Base-by-base conservation (phyloP, 64 coral and sea anemone species). In the Pachyseris speciosa region DNA sequence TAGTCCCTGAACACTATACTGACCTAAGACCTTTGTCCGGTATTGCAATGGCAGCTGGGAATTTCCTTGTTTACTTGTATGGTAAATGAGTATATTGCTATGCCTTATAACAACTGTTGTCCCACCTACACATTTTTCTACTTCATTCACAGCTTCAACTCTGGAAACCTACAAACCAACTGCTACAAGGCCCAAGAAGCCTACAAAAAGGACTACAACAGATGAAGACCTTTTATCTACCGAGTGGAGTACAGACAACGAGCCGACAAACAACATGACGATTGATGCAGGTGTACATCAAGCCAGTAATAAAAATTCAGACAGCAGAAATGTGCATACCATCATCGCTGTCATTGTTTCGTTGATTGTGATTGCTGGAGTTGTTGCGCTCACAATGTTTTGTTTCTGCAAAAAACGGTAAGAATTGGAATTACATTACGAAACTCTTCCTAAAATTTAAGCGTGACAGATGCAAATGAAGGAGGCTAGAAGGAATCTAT, bases 321-420 rank as follows among this genome's bases (percentile, higher is more conserved):
- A 52, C 8, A 61, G 20, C 25, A 22, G n/a, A 24, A 41, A 81
- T 25, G 20, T 42, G 7, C 8, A 1, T 20, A 29, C 40, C 33
- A 63, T 81, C 26, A 32, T n/a, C 36, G 34, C 33, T 41, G 51
- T 81, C 3, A 63, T 34, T 9, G 20, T 27, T 37, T 81, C 77
- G 0, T 81, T 37, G 31, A 61, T 60, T 60, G 32, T 24, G 33
- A 9, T 37, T 25, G 31, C 77, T 63, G 53, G 57, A 40, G 8
- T 40, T 0, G 34, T 61, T 20, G 24, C 34, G 22, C 52, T 57
- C 20, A 9, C 53, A 41, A 0, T 63, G 7, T 1, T 81, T 40
- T 81, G 33, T 61, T 24, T 61, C 49, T 38, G 32, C 22, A 38
- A 53, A 27, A 81, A 53, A 60, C 33, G 77, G 77, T 81, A 81